A percentile compares a stretch with the other conserved stretches of the same genome.
Evolutionary conservation across 1,140 invertebrate species (phyloP).

Genomic region (Ceratoteleas bidentatus): DNA sequence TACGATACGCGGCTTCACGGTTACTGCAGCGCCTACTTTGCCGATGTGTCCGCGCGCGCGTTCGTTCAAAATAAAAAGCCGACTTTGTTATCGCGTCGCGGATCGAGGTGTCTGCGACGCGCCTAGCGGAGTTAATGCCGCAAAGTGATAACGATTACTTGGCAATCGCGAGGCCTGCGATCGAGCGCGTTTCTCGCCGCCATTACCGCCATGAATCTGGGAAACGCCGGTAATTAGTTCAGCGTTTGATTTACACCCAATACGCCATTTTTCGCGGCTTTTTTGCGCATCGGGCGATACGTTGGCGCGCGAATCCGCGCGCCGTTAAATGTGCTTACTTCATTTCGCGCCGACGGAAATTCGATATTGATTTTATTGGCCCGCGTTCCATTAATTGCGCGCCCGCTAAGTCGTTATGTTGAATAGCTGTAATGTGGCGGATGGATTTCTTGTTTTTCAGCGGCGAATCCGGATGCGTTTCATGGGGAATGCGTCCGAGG

Average conservation of each 20-base stretch:
- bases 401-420: background rate
- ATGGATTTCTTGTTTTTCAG: no score
- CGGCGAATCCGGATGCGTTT: no score
- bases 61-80: constrained; percentile 23
- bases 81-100: constrained; percentile 39
- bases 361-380: background rate
- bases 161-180: constrained; percentile 22
- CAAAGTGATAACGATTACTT: constrained; percentile 55
- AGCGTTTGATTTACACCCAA: constrained; percentile 39
- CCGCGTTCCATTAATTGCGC: background rate
- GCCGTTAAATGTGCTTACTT: background rate
- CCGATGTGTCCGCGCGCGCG: constrained; percentile 31
- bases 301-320: background rate
- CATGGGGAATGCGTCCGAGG: no score
- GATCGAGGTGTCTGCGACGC: constrained; percentile 45
- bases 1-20: constrained; percentile 64
- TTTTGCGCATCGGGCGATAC: background rate
- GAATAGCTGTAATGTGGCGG: background rate
- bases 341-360: background rate
- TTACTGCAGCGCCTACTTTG: constrained; percentile 58
- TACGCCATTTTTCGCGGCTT: constrained; percentile 15
- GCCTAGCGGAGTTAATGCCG: constrained; percentile 42
- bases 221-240: constrained; percentile 38
- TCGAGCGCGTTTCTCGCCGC: constrained; percentile 22
- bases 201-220: constrained; percentile 32